A percentile compares a stretch with the other conserved stretches of the same genome.
phyloP scores from a whole-genome alignment of 2,888 invertebrate species.

The Oscheius onirici region DNA sequence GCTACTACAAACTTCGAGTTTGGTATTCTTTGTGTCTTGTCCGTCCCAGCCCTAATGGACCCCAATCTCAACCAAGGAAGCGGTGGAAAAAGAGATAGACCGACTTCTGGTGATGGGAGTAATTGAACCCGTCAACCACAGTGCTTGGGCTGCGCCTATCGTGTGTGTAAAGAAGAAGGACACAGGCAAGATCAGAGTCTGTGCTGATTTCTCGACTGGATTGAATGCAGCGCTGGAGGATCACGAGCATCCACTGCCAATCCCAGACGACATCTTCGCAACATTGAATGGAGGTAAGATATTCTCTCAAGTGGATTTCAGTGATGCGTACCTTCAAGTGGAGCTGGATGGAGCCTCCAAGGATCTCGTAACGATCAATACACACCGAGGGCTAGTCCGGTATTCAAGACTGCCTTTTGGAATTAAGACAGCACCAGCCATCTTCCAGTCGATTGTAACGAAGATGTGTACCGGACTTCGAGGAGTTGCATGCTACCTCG shows the following conservation, averaged over 20 bases:
- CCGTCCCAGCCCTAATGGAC: too few species aligned
- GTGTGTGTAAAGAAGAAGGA: conserved; percentile 49
- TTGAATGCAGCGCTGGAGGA: conserved; percentile 51
- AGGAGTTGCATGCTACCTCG: conserved; percentile 37
- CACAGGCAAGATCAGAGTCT: conserved; percentile 51
- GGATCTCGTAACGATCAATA: conserved; percentile 40
- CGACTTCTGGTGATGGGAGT: conserved; percentile 38
- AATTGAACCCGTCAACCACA: conserved; percentile 38
- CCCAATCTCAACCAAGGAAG: conserved; percentile 29
- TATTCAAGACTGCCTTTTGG: conserved; percentile 58
- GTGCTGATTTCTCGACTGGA: conserved; percentile 56
- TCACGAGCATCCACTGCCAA: conserved; percentile 55
- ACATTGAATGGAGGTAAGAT: conserved; percentile 40
- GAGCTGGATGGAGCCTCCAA: conserved; percentile 43
- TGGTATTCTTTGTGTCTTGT: too few species aligned
- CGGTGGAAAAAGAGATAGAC: conserved; percentile 35
- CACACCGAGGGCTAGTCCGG: conserved; percentile 50
- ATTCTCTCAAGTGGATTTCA: conserved; percentile 55
- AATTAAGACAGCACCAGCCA: conserved; percentile 49
- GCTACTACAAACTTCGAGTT: too few species aligned
- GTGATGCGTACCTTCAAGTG: conserved; percentile 52
- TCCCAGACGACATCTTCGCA: conserved; percentile 45
- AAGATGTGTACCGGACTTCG: conserved; percentile 39
- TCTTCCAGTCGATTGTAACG: conserved; percentile 56
- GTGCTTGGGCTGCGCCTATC: conserved; percentile 51